Conservation (phyloP, 2,797 vertebrate species). For the Phoxinus dragarum region DNA sequence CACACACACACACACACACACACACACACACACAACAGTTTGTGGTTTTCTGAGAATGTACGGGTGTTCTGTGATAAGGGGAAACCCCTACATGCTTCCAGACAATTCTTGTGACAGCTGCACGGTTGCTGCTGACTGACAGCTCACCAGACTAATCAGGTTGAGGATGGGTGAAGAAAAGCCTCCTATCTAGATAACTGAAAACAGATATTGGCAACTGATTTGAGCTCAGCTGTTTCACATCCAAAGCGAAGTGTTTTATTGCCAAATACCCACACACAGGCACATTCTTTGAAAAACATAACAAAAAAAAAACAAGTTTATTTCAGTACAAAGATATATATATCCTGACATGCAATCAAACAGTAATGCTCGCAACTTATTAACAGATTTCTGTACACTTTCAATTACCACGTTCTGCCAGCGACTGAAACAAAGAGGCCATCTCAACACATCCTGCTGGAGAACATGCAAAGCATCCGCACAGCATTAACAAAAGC, state of each 20-base stretch:
- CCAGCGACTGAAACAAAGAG: slow-evolving; percentile 23
- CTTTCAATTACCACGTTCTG: slow-evolving; percentile 21
- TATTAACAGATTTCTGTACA: slow-evolving; percentile 47
- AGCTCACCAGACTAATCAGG: slow-evolving; percentile 36
- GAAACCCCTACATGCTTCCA: slow-evolving; percentile 38
- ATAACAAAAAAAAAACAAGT: slow-evolving; percentile 62
- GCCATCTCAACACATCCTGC: slow-evolving; percentile 23
- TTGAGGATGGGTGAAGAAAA: background rate
- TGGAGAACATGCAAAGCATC: slow-evolving; percentile 35
- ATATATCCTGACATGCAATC: slow-evolving; percentile 65
- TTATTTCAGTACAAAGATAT: slow-evolving; percentile 77
- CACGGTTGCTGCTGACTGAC: slow-evolving; percentile 39
- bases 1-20: slow-evolving; percentile 19
- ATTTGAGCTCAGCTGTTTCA: slow-evolving; percentile 18
- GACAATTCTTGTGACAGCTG: slow-evolving; percentile 20
- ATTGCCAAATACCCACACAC: slow-evolving; percentile 23
- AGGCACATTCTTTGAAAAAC: slow-evolving; percentile 5
- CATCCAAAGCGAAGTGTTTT: background rate
- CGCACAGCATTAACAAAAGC: slow-evolving; percentile 17
- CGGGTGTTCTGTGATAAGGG: slow-evolving; percentile 35
- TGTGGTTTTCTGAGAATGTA: slow-evolving; percentile 50
- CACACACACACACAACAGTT: slow-evolving; percentile 28
- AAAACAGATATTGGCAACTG: slow-evolving; percentile 37
- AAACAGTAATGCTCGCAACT: slow-evolving; percentile 57
- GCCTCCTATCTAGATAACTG: background rate